Conservation (phyloP, 1,140 invertebrate genomes). For the Theocolax elegans region DNA sequence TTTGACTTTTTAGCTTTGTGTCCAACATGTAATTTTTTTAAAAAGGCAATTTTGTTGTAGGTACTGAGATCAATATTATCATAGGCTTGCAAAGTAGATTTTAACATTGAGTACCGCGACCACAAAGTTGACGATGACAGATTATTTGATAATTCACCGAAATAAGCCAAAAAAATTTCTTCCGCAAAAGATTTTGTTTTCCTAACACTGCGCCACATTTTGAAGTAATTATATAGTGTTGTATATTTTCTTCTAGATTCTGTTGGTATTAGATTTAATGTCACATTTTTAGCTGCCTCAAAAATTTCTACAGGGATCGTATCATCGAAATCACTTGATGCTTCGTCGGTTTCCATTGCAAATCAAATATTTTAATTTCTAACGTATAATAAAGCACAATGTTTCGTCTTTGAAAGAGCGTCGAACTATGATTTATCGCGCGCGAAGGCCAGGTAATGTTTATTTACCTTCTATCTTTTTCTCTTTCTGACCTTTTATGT, state of each 20-base stretch:
- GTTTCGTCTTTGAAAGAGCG: too few species aligned
- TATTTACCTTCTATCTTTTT: too few species aligned
- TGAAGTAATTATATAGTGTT: constrained; percentile 28
- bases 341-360: too few species aligned
- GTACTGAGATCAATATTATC: constrained; percentile 42
- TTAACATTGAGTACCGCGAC: constrained; percentile 28
- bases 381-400: too few species aligned
- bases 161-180: constrained; percentile 49
- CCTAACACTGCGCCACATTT: constrained; percentile 30
- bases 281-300: background rate
- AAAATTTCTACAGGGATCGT: background rate
- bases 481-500: too few species aligned
- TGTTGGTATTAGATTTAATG: constrained; percentile 27
- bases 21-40: constrained; percentile 20
- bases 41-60: constrained; percentile 12
- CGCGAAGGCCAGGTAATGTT: too few species aligned
- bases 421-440: too few species aligned
- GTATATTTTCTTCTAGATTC: constrained; percentile 35
- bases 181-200: constrained; percentile 46
- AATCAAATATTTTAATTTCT: too few species aligned
- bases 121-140: constrained; percentile 49
- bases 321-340: background rate
- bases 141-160: constrained; percentile 44
- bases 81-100: constrained; percentile 39
- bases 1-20: constrained; percentile 30